These are phyloP conservation scores for Tachystola acroxantha DNA, from an alignment of 2,888 invertebrate species.

Conservation along the genomic window DNA sequence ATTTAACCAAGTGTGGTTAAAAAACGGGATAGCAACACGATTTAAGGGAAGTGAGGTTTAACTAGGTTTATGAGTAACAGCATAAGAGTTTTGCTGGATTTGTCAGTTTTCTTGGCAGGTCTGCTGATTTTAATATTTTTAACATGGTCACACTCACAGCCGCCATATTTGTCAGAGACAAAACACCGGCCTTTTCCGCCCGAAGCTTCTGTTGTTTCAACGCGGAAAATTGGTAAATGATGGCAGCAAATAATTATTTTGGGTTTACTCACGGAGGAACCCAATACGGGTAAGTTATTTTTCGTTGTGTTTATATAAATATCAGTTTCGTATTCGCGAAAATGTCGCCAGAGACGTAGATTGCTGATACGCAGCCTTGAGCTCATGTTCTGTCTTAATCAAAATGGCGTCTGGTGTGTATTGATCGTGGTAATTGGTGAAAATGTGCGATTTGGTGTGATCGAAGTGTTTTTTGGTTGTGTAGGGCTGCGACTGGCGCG, in stretches of 20 bases:
- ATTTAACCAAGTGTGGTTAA: too few species aligned
- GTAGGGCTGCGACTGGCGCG: constrained; percentile 85
- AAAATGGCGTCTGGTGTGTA: constrained; percentile 69
- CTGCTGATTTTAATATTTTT: too few species aligned
- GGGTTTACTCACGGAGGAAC: constrained; percentile 96
- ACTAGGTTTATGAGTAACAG: too few species aligned
- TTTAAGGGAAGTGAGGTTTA: too few species aligned
- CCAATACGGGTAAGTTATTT: constrained; percentile 88
- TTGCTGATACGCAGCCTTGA: constrained; percentile 44
- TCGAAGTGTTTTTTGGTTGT: too few species aligned
- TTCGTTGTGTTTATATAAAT: constrained; percentile 14
- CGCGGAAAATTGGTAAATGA: constrained; percentile 73
- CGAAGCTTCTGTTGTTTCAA: constrained; percentile 65
- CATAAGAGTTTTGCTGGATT: too few species aligned
- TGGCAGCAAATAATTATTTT: constrained; percentile 97
- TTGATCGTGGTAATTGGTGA: constrained; percentile 53
- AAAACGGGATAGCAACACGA: too few species aligned
- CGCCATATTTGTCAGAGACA: constrained; percentile 56
- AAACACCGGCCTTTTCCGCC: constrained; percentile 56
- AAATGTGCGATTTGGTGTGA: too few species aligned
- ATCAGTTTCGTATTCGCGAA: constrained; percentile 14
- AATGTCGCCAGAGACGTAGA: constrained; percentile 12
- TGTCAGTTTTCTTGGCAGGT: too few species aligned
- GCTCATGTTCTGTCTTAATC: constrained; percentile 57
- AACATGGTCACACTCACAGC: constrained; percentile 16